Evolutionary conservation across 2,888 invertebrate genomes (phyloP).

Genomic region (Colostygia pectinataria): DNA sequence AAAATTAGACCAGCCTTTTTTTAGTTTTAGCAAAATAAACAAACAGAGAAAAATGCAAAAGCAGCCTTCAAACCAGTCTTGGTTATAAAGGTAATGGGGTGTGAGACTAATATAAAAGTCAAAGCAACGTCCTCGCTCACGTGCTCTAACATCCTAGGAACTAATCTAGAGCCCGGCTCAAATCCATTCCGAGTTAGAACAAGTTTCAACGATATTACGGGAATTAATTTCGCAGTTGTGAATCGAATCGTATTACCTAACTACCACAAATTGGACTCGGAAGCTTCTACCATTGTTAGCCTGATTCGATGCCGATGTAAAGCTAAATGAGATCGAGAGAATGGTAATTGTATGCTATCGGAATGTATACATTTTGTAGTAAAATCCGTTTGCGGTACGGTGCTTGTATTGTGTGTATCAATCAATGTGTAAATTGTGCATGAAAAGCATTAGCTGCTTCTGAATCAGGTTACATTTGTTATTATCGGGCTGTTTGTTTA

Average conservation of each 20-base stretch:
- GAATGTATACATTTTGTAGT: conserved; percentile 20
- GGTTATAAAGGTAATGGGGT: background rate
- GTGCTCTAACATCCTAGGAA: conserved; percentile 33
- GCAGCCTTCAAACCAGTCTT: background rate
- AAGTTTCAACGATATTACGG: conserved; percentile 48
- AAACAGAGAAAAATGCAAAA: background rate
- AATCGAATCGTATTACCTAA: conserved; percentile 51
- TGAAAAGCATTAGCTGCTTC: background rate
- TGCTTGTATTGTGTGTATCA: background rate
- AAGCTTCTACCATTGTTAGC: conserved; percentile 33
- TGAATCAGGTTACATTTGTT: background rate
- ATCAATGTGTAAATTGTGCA: conserved; percentile 4
- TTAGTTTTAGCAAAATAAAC: too few species aligned
- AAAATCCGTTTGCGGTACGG: conserved; percentile 7
- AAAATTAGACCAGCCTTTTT: too few species aligned
- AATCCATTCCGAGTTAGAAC: conserved; percentile 44
- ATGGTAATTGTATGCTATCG: conserved; percentile 22
- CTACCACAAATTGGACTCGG: conserved; percentile 47
- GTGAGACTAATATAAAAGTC: conserved; percentile 14
- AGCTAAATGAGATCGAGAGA: conserved; percentile 25
- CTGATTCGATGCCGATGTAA: conserved; percentile 18
- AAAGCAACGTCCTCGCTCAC: conserved; percentile 17
- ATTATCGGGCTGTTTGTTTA: too few species aligned
- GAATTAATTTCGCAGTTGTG: conserved; percentile 49
- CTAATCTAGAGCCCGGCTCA: conserved; percentile 29